These are phyloP conservation scores for Camponotus fellah DNA, from an alignment of 2,888 invertebrate species.

Conservation along the genomic window DNA sequence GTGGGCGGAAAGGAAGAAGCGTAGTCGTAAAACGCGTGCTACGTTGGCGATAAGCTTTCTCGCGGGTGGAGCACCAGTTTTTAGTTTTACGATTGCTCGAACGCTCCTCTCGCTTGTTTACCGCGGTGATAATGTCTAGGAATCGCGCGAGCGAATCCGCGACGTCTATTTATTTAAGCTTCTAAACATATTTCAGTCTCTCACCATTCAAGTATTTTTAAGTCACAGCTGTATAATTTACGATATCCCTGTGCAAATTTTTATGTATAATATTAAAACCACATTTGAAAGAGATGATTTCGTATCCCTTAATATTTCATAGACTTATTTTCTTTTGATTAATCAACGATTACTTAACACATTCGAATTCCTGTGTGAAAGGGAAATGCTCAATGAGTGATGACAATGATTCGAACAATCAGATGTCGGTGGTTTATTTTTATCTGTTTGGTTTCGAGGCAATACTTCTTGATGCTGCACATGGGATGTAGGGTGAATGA, in stretches of 20 bases:
- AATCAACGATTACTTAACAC: not conserved
- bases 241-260: not conserved
- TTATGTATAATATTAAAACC: not conserved
- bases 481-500: not conserved
- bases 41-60: conserved; percentile 52
- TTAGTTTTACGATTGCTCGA: conserved; percentile 46
- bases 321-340: not conserved
- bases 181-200: not conserved
- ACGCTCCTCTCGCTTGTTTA: conserved; percentile 23
- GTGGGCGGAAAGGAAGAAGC: conserved; percentile 55
- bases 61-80: conserved; percentile 45
- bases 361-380: not conserved
- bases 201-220: not conserved
- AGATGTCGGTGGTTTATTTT: conserved; percentile 8
- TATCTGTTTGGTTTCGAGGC: not conserved
- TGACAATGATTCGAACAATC: not conserved
- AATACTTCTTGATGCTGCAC: not conserved
- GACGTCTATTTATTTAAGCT: conserved; percentile 19
- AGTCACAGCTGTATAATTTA: conserved; percentile 9
- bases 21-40: conserved; percentile 58
- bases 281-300: not conserved
- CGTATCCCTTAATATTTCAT: not conserved
- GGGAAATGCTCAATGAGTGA: not conserved
- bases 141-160: not conserved
- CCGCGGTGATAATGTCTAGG: conserved; percentile 18